These are phyloP conservation scores for Camponotus pennsylvanicus DNA, from an alignment of 1,140 invertebrate species.

Conservation along the genomic window DNA sequence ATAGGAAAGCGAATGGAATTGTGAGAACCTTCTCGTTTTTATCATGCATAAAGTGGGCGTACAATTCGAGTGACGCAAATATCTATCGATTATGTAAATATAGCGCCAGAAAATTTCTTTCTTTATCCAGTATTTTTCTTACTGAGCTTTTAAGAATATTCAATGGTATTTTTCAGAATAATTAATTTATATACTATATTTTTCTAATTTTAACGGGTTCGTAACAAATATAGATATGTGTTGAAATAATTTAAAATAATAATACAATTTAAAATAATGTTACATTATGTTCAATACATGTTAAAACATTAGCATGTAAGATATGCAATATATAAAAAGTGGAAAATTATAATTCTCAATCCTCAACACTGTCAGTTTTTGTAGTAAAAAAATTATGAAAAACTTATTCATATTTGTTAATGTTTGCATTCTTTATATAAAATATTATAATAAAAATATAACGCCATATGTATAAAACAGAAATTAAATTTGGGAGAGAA, in stretches of 20 bases:
- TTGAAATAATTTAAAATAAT: neutral
- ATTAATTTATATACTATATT: conserved; percentile 6
- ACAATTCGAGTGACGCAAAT: conserved; percentile 30
- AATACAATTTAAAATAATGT: too few relatives aligned
- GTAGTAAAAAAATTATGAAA: neutral
- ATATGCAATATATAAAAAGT: neutral
- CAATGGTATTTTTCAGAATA: neutral
- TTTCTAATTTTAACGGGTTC: neutral
- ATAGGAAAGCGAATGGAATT: neutral
- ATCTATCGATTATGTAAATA: conserved; percentile 20
- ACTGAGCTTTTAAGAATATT: conserved; percentile 14
- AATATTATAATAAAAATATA: neutral
- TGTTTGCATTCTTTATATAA: neutral
- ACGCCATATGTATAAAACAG: too few relatives aligned
- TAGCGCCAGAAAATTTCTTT: neutral
- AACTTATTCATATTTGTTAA: neutral
- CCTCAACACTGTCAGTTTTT: neutral
- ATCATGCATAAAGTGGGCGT: conserved; percentile 35
- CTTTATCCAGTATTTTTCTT: conserved; percentile 27
- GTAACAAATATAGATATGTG: neutral
- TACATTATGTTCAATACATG: too few relatives aligned
- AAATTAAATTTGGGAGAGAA: neutral
- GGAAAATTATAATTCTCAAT: neutral
- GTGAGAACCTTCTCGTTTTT: conserved; percentile 37
- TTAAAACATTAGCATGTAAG: neutral